A percentile compares a stretch with the other conserved stretches of the same genome.
Conservation (phyloP, 2,888 invertebrate genomes). For the Harpalus rubripes region DNA sequence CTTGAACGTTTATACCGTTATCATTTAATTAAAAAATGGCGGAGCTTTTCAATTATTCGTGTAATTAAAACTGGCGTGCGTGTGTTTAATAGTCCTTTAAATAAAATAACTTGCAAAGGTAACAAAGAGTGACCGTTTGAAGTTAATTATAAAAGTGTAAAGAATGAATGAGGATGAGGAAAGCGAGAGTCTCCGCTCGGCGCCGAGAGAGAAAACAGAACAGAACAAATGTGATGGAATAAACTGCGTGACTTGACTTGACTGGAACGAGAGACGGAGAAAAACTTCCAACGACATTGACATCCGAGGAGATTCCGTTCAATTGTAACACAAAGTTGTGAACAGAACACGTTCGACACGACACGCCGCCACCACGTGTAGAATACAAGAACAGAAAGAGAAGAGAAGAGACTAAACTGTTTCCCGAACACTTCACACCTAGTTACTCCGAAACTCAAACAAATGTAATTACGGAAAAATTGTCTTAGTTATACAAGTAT, state of each 20-base stretch:
- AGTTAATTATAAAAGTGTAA: conserved; percentile 54
- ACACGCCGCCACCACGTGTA: background rate
- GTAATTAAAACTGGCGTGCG: background rate
- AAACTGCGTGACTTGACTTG: conserved; percentile 62
- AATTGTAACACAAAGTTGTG: conserved; percentile 61
- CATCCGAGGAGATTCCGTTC: conserved; percentile 64
- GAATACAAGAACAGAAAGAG: background rate
- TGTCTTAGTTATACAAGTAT: background rate
- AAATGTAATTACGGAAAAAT: background rate
- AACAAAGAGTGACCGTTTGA: conserved; percentile 22
- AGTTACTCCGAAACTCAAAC: background rate
- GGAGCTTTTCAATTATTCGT: background rate
- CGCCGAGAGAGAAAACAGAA: conserved; percentile 41
- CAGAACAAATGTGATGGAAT: conserved; percentile 65
- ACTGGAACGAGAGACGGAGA: conserved; percentile 20
- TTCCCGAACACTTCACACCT: background rate
- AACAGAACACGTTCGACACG: conserved; percentile 37
- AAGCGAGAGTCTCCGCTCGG: conserved; percentile 39
- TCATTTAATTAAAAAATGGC: background rate
- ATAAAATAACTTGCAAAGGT: conserved; percentile 10
- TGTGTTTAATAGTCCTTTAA: background rate
- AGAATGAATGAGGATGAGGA: conserved; percentile 37
- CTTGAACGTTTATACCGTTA: background rate
- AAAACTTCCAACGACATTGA: conserved; percentile 63
- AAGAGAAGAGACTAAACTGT: background rate